Evolutionary conservation across 1,140 invertebrate genomes (phyloP).

Genomic region (Bombus superbus): DNA sequence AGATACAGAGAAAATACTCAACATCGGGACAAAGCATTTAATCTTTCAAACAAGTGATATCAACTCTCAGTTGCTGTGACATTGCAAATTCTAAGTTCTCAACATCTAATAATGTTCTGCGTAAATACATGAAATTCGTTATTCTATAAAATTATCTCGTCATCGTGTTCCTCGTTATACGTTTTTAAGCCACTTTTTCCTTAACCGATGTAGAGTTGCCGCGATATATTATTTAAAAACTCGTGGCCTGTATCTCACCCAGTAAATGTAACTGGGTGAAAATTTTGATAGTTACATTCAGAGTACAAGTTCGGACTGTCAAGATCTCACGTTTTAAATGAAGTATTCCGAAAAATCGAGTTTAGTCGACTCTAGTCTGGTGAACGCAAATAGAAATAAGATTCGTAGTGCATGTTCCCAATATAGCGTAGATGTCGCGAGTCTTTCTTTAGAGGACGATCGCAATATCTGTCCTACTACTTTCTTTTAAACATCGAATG

Average conservation of each 20-base stretch:
- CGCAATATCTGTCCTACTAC: background rate
- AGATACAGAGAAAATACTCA: too few relatives aligned
- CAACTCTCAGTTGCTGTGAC: too few relatives aligned
- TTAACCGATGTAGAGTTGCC: background rate
- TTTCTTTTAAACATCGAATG: background rate
- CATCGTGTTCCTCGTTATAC: too few relatives aligned
- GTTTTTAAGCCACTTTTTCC: background rate
- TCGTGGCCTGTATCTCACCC: background rate
- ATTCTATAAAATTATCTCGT: background rate
- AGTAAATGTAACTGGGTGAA: background rate
- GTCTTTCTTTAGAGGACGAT: background rate
- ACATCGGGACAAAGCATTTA: too few relatives aligned
- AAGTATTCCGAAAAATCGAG: constrained; percentile 5
- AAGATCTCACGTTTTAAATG: background rate
- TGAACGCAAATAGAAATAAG: background rate
- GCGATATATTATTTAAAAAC: background rate
- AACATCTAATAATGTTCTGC: too few relatives aligned
- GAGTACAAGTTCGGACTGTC: background rate
- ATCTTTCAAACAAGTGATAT: too few relatives aligned
- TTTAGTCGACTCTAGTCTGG: background rate
- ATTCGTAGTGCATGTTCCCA: background rate
- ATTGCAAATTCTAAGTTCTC: too few relatives aligned
- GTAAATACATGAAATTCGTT: background rate
- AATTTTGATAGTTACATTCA: background rate
- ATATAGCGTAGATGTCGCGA: background rate